A percentile compares a stretch with the other conserved stretches of the same genome.
These are phyloP conservation scores for Pogonomyrmex californicus DNA, from an alignment of 1,140 invertebrate genomes.

Conservation along the genomic window DNA sequence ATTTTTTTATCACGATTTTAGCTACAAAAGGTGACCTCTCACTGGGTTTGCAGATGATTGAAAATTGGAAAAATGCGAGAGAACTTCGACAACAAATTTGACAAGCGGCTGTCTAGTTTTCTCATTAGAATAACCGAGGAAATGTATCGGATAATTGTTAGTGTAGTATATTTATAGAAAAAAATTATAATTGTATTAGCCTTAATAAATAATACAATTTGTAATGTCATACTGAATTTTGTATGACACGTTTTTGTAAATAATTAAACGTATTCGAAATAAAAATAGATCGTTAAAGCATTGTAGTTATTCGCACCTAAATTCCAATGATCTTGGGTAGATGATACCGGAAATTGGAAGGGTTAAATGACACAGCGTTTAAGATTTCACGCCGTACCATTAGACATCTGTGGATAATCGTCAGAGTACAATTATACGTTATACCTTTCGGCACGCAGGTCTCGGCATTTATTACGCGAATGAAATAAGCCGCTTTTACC, in stretches of 20 bases:
- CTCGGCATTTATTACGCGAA: slow-evolving; percentile 42
- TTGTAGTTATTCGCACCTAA: background rate
- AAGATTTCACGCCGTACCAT: slow-evolving; percentile 20
- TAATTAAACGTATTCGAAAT: background rate
- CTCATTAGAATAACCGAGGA: background rate
- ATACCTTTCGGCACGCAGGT: slow-evolving; percentile 23
- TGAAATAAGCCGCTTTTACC: slow-evolving; percentile 52
- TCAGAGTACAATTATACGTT: slow-evolving; percentile 25
- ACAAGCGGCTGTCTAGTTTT: background rate
- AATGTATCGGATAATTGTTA: background rate
- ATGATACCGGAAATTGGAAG: background rate
- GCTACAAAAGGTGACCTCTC: background rate
- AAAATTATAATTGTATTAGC: background rate
- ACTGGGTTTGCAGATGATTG: background rate
- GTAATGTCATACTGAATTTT: background rate
- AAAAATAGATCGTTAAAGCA: background rate
- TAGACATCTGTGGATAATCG: slow-evolving; percentile 39
- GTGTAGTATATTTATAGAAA: background rate
- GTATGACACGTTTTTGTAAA: background rate
- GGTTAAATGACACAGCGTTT: slow-evolving; percentile 17
- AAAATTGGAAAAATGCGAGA: slow-evolving; percentile 5
- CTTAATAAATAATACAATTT: background rate
- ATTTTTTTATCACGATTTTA: slow-evolving; percentile 7
- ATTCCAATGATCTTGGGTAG: background rate
- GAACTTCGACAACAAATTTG: slow-evolving; percentile 1